Base-by-base conservation (phyloP, 2,113 vertebrate genomes). In the Hepsetus odoe region DNA sequence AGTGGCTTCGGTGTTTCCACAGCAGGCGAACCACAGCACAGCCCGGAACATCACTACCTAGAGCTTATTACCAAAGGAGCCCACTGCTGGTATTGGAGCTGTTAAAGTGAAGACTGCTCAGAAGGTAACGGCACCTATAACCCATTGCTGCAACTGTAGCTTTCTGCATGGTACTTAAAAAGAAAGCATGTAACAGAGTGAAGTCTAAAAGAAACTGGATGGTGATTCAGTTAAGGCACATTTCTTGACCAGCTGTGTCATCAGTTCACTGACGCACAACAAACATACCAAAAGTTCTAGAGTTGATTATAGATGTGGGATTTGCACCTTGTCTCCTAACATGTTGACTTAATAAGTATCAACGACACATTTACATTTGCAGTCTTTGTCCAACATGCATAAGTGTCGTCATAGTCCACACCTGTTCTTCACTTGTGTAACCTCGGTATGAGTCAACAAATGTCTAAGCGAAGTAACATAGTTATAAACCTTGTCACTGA, bases 1-100 rank as follows among this genome's bases (percentile, higher is more conserved):
- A 77, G 55, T 77, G 77, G 16, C 56, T 35, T 51, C 65, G 73
- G 58, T 55, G 51, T 72, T 38, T 66, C 67, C 51, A 55, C 35
- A 58, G 16, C 30, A 32, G 33, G 26, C 72, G 64, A 56, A 12
- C n/a, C 42, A 64, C 44, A 65, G 68, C 12, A 40, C 5, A 53
- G 68, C 64, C 56, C 49, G 79, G 46, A 66, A 51, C 38, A 70
- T 77, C 8, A 68, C 20, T 42, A 72, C 40, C 16, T 20, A 53
- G 3, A 35, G 30, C 56, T 62, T 58, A 16, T 30, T 18, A 69
- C 1, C 18, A 32, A 33, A 32, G 32, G 3, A 33, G 59, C 32
- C 22, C 10, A 0, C 26, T 46, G 13, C 64, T 24, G 61, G 26
- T 30, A 13, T 8, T 51, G n/a, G 9, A 70, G 22, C n/a, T 62